Conservation (phyloP, 2,888 invertebrate species). For the Folsomia candida region DNA sequence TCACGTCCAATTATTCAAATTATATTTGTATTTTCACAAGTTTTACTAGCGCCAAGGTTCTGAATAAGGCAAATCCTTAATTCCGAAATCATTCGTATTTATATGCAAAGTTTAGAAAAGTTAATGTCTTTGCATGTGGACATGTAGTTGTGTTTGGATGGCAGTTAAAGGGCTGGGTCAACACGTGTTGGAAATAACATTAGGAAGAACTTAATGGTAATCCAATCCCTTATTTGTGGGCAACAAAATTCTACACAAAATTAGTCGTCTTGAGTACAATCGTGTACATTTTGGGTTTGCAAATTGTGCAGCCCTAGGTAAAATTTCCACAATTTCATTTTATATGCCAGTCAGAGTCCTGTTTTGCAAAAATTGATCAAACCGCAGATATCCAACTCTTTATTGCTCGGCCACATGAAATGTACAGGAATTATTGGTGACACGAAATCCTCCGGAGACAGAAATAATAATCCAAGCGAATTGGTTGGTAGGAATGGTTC, state of each 20-base stretch:
- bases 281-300: neutral
- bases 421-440: neutral
- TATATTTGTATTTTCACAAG: neutral
- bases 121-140: neutral
- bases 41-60: neutral
- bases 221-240: neutral
- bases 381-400: neutral
- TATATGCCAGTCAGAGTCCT: neutral
- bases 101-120: neutral
- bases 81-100: neutral
- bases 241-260: neutral
- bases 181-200: neutral
- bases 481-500: too few species aligned
- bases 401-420: neutral
- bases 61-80: neutral
- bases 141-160: neutral
- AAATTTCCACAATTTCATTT: neutral
- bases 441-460: neutral
- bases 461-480: too few species aligned
- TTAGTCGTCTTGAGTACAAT: neutral
- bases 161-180: neutral
- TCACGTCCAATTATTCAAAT: neutral
- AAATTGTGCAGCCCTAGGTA: neutral
- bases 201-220: neutral
- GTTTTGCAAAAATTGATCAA: constrained; percentile 2